A percentile compares a stretch with the other conserved stretches of the same genome.
These are phyloP conservation scores for Temnothorax unifasciatus DNA, from an alignment of 2,888 invertebrate species.

Conservation along the genomic window DNA sequence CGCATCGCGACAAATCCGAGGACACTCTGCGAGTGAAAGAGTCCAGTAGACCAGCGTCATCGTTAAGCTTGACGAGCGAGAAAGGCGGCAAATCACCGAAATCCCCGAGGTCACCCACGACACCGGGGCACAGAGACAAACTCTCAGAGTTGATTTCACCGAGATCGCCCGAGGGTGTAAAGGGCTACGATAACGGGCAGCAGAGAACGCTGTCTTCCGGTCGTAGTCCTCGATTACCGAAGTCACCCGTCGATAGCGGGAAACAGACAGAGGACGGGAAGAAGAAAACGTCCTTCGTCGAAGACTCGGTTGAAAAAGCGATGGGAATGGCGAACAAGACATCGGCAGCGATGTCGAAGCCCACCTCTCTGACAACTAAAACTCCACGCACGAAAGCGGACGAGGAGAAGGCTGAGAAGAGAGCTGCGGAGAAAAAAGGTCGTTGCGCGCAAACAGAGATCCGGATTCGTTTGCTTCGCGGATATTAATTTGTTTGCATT, in stretches of 20 bases:
- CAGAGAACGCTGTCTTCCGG: conserved; percentile 77
- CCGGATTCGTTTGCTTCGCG: background rate
- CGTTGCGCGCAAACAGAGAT: conserved; percentile 49
- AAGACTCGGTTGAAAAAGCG: conserved; percentile 55
- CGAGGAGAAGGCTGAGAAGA: conserved; percentile 61
- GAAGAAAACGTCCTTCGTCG: conserved; percentile 70
- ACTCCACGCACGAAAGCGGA: conserved; percentile 54
- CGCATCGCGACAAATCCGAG: background rate
- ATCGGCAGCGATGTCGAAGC: conserved; percentile 57
- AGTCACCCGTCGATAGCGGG: conserved; percentile 45
- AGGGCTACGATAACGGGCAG: conserved; percentile 82
- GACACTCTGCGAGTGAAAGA: background rate
- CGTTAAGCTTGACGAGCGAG: conserved; percentile 3
- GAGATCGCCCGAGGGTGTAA: conserved; percentile 72
- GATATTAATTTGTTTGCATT: background rate
- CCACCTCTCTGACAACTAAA: conserved; percentile 41
- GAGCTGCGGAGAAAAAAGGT: conserved; percentile 72
- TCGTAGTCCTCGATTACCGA: conserved; percentile 68
- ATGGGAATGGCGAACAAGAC: conserved; percentile 47
- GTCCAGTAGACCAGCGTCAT: background rate
- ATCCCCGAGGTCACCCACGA: conserved; percentile 3
- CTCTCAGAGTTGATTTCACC: conserved; percentile 60
- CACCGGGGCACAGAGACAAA: conserved; percentile 41
- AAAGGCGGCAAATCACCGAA: conserved; percentile 9
- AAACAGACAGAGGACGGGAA: conserved; percentile 65